Evolutionary conservation across 2,888 invertebrate species (phyloP).

Genomic region (Neoaliturus tenellus): DNA sequence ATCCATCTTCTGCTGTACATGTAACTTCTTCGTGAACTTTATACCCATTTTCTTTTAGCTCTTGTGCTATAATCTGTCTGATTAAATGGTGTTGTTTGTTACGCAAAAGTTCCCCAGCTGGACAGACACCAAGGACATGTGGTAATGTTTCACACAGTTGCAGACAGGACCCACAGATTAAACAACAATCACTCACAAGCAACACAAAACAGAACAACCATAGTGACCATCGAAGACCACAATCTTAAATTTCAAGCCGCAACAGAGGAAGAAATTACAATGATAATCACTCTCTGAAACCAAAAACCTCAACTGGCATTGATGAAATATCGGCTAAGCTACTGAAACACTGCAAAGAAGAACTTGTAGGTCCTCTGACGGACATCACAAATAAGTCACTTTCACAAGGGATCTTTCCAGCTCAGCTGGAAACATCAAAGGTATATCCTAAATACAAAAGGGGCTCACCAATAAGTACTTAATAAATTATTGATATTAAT

Average conservation of each 20-base stretch:
- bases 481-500: too few relatives aligned
- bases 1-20: too few relatives aligned
- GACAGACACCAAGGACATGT: too few relatives aligned
- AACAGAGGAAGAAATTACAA: too few relatives aligned
- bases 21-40: too few relatives aligned
- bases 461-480: too few relatives aligned
- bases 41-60: too few relatives aligned
- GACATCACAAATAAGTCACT: constrained; percentile 4
- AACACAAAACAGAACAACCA: neutral
- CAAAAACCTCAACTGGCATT: constrained; percentile 4
- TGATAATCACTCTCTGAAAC: neutral
- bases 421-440: neutral
- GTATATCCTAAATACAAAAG: neutral
- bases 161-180: neutral
- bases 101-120: too few relatives aligned
- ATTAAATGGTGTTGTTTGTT: too few relatives aligned
- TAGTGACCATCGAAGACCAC: neutral
- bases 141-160: neutral
- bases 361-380: neutral
- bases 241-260: neutral
- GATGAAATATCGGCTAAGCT: constrained; percentile 16
- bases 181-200: neutral
- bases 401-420: neutral
- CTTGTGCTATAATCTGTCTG: too few relatives aligned
- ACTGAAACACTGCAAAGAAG: neutral